These are phyloP conservation scores for Tetragonisca angustula DNA, from an alignment of 2,888 invertebrate species.

Conservation along the genomic window DNA sequence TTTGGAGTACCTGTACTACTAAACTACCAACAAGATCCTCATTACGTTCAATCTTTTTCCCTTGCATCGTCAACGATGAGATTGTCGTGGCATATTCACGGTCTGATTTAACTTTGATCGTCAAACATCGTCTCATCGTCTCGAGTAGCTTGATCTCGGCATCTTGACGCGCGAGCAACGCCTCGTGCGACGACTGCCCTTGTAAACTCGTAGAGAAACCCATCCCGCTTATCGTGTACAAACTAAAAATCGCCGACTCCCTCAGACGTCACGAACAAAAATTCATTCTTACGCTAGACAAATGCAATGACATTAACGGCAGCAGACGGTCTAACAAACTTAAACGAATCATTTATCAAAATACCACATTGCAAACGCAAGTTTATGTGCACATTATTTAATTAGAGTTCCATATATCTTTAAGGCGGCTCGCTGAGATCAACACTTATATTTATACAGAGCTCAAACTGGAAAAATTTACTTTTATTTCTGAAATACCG, in stretches of 20 bases:
- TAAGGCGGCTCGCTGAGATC: slow-evolving; percentile 72
- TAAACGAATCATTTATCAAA: slow-evolving; percentile 6
- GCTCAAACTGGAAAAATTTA: slow-evolving; percentile 60
- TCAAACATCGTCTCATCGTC: slow-evolving; percentile 94
- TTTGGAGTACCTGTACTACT: slow-evolving; percentile 79
- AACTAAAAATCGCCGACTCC: slow-evolving; percentile 36
- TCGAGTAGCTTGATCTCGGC: slow-evolving; percentile 96
- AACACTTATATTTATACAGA: slow-evolving; percentile 76
- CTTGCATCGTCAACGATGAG: slow-evolving; percentile 91
- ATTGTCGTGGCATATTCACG: slow-evolving; percentile 95
- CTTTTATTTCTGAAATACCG: slow-evolving; percentile 70
- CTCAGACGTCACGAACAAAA: slow-evolving; percentile 34
- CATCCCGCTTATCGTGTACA: slow-evolving; percentile 84
- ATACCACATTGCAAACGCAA: slow-evolving; percentile 31
- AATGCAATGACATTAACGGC: slow-evolving; percentile 27
- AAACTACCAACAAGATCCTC: slow-evolving; percentile 89
- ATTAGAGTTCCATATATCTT: slow-evolving; percentile 50
- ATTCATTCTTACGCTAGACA: slow-evolving; percentile 45
- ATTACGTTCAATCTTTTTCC: slow-evolving; percentile 92
- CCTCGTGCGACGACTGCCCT: slow-evolving; percentile 95
- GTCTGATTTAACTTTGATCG: slow-evolving; percentile 95
- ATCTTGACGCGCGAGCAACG: slow-evolving; percentile 94
- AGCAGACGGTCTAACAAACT: slow-evolving; percentile 6
- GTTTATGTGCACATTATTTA: slow-evolving; percentile 22
- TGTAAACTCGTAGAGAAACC: slow-evolving; percentile 95